Percentiles rank a stretch among this genome's conserved stretches.
phyloP scores from a whole-genome alignment of 2,888 invertebrate genomes.

The Drosophila koepferae region DNA sequence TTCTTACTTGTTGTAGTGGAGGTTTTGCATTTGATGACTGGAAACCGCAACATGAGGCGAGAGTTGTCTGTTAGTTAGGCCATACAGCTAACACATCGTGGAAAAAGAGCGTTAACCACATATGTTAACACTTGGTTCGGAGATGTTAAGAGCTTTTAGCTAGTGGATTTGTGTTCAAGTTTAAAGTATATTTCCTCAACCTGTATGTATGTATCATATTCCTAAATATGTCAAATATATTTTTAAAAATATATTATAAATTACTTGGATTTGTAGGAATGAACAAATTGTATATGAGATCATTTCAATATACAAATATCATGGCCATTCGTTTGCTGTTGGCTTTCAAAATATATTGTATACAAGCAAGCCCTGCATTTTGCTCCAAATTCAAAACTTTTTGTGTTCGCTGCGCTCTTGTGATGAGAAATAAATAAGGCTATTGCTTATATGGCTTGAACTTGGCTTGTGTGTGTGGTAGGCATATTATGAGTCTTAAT shows the following conservation, averaged over 20 bases:
- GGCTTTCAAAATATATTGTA: neutral
- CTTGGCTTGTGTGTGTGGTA: neutral
- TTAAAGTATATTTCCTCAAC: conserved; percentile 28
- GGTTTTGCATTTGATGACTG: conserved; percentile 56
- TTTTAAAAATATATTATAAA: no score
- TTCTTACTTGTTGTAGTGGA: conserved; percentile 8
- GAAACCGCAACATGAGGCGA: conserved; percentile 28
- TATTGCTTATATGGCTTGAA: neutral
- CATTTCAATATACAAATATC: neutral
- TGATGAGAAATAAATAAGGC: no score
- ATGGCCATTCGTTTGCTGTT: neutral
- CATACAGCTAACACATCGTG: conserved; percentile 52
- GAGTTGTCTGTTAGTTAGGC: conserved; percentile 15
- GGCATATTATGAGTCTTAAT: neutral
- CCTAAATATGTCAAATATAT: neutral
- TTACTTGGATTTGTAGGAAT: neutral
- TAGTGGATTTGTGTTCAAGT: conserved; percentile 45
- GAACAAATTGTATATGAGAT: neutral
- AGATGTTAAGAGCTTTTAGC: neutral
- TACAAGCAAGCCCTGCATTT: neutral
- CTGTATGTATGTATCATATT: neutral
- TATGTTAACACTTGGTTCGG: conserved; percentile 37
- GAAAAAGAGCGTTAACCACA: conserved; percentile 65
- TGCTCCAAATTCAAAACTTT: neutral
- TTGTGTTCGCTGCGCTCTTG: neutral